Percentiles rank a stretch among this genome's conserved stretches.
These are phyloP conservation scores for Clarias macrocephalus DNA, from an alignment of 2,113 vertebrate genomes.

Conservation along the genomic window DNA sequence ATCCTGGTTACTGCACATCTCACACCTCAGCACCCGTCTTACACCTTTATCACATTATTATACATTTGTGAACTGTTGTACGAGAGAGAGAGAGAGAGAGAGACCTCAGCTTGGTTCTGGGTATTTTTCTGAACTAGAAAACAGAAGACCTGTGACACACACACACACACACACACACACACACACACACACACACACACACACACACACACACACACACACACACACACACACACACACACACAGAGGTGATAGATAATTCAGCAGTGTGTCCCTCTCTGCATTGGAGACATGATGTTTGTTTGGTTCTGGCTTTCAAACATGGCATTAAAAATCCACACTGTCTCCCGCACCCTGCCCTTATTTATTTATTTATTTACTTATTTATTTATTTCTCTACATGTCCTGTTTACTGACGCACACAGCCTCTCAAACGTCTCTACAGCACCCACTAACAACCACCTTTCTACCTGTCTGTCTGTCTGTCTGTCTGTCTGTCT, in stretches of 20 bases:
- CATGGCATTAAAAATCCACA: not conserved
- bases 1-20: too few species aligned
- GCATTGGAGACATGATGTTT: not conserved
- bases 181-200: constrained; percentile 8
- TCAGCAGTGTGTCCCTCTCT: constrained; percentile 11
- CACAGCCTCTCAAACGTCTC: not conserved
- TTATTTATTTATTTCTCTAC: not conserved
- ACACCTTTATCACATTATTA: too few species aligned
- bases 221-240: constrained; percentile 14
- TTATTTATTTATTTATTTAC: constrained; percentile 1
- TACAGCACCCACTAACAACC: not conserved
- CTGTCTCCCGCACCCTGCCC: not conserved
- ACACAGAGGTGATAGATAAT: constrained; percentile 13
- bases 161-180: not conserved
- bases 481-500: not conserved
- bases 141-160: not conserved
- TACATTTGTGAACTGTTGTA: too few species aligned
- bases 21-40: too few species aligned
- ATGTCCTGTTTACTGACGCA: not conserved
- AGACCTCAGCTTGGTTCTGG: too few species aligned
- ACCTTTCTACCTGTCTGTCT: not conserved
- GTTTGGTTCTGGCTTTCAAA: not conserved
- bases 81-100: too few species aligned
- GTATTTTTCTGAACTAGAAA: not conserved
- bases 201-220: not conserved